Evolutionary conservation across 2,113 vertebrate species (phyloP), one percentile per base, ranked within the genome.

Genomic region (Eurystomus gularis): DNA sequence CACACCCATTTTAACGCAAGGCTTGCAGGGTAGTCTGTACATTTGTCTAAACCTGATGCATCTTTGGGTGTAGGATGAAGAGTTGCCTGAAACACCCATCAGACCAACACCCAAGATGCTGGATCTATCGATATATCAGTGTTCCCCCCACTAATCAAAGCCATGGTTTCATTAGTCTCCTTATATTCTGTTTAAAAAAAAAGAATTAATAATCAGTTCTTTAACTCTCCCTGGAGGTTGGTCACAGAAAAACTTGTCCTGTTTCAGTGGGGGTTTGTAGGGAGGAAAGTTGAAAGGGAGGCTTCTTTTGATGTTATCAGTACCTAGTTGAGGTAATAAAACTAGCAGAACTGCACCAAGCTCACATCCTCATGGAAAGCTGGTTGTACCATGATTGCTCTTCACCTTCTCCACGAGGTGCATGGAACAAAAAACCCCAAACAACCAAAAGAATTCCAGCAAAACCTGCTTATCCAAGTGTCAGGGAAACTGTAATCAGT

Each of bases 301-400:
- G 11, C 17, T 46, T 21, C 2, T 7, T 54, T 21, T 35, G 24
- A 19, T 60, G 44, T 4, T 49, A 5, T 24, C 11, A 4, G 10
- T 4, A 2, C 24, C 58, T n/a, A 46, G 11, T 3, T 37, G 48
- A 82, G 48, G 13, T 33, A 35, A 55, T 7, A 72, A 33, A 70
- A 46, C 31, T n/a, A 8, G 5, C 18, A 78, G 35, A 79, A 54
- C 16, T 13, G 8, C 31, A 33, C 16, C 15, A 19, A 73, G 48
- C 4, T 82, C 33, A 19, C 33, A 33, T 25, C 11, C 17, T 31
- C 7, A 5, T 11, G 20, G 44, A 37, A 68, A 70, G 13, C 14
- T 21, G 24, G 2, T 13, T 9, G 4, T 21, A 31, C 46, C 40
- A 12, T 0, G 1, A 39, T 5, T 0, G 0, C 28, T 37, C n/a